A percentile compares a stretch with the other conserved stretches of the same genome.
Evolutionary conservation across 2,797 vertebrate genomes (phyloP).

Genomic region (Babyrousa celebensis): DNA sequence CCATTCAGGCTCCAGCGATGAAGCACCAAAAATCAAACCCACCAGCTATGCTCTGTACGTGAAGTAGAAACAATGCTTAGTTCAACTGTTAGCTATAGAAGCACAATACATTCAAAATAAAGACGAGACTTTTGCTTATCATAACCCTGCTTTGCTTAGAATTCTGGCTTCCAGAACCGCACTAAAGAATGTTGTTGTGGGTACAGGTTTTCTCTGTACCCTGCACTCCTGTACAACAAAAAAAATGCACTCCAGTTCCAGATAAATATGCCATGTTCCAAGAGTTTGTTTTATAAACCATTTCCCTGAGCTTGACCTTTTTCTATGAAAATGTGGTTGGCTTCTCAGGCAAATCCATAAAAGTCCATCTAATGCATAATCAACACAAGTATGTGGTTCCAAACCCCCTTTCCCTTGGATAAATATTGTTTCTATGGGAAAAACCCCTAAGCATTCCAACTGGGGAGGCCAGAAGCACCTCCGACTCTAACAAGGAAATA

Average conservation of each 20-base stretch:
- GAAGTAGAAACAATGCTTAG: conserved; percentile 68
- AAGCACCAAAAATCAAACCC: conserved; percentile 72
- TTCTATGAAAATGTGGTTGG: conserved; percentile 11
- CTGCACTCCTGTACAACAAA: background rate
- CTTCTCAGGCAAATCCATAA: conserved; percentile 50
- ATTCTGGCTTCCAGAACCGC: background rate
- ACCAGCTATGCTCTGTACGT: conserved; percentile 24
- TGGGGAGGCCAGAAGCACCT: background rate
- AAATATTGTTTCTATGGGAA: background rate
- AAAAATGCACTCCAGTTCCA: background rate
- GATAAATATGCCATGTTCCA: background rate
- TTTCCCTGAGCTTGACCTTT: conserved; percentile 57
- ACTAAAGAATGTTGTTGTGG: background rate
- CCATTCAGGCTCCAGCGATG: conserved; percentile 53
- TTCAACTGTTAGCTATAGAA: conserved; percentile 56
- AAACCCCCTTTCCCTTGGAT: background rate
- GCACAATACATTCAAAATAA: conserved; percentile 57
- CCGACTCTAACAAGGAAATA: background rate
- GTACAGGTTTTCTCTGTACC: too few relatives aligned
- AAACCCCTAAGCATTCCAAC: background rate
- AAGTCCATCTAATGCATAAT: background rate
- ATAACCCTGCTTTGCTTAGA: background rate
- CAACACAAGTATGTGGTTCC: background rate
- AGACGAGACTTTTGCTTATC: background rate
- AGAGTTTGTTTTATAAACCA: background rate